phyloP scores from a whole-genome alignment of 2,113 vertebrate genomes.

The Burhinus oedicnemus region DNA sequence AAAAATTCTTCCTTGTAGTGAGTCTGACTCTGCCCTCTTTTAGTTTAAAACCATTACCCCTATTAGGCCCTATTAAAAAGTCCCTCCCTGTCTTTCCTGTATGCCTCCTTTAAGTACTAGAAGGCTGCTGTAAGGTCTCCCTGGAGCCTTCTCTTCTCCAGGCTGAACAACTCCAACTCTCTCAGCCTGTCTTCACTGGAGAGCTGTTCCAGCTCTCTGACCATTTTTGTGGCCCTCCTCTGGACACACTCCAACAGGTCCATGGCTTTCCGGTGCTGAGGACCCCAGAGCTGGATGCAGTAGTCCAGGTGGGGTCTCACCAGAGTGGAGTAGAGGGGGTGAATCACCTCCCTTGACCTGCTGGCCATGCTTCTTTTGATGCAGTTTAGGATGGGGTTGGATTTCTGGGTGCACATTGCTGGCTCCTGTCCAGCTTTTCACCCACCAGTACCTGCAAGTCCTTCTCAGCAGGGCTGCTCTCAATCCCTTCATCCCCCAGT shows the following conservation, averaged over 20 bases:
- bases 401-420: accelerated
- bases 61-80: neutral
- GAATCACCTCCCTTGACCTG: accelerated
- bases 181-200: neutral
- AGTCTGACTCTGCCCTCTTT: neutral
- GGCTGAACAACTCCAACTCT: neutral
- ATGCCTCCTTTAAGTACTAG: neutral
- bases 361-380: accelerated
- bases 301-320: neutral
- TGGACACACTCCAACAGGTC: neutral
- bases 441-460: neutral
- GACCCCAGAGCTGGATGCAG: accelerated
- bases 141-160: neutral
- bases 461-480: neutral
- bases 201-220: neutral
- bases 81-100: neutral
- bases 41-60: neutral
- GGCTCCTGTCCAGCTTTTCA: neutral
- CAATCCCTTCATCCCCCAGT: neutral
- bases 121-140: neutral
- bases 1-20: neutral
- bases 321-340: neutral
- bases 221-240: neutral
- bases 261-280: neutral
- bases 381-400: accelerated